Conservation (phyloP, 2,888 invertebrate genomes). For the Melanostoma scalare region DNA sequence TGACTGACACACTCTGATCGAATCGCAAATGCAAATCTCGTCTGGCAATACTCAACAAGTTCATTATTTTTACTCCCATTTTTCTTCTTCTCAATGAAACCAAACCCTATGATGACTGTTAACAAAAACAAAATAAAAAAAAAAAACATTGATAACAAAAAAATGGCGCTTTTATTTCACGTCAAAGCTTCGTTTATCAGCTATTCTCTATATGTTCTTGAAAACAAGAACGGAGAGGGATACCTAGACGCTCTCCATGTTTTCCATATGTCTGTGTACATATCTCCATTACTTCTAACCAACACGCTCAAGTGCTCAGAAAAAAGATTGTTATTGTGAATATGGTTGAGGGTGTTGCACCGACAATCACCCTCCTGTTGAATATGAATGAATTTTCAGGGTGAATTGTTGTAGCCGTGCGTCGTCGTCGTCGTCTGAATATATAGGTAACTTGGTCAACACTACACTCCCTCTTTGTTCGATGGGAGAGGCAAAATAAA, state of each 20-base stretch:
- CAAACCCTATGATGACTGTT: constrained; percentile 6
- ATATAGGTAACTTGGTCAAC: constrained; percentile 13
- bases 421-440: background rate
- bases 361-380: constrained; percentile 71
- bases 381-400: constrained; percentile 67
- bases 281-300: constrained; percentile 1
- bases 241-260: constrained; percentile 8
- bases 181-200: constrained; percentile 28
- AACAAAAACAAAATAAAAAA: background rate
- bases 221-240: constrained; percentile 8
- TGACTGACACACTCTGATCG: too few species aligned
- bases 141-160: constrained; percentile 4
- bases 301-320: constrained; percentile 3
- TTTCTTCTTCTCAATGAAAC: constrained; percentile 26
- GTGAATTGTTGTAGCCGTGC: constrained; percentile 25
- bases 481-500: background rate
- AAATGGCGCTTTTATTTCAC: constrained; percentile 16
- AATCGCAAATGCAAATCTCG: too few species aligned
- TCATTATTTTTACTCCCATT: background rate
- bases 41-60: constrained; percentile 2
- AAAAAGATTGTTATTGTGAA: constrained; percentile 12
- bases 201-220: background rate
- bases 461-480: background rate
- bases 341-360: constrained; percentile 54
- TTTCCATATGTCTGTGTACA: constrained; percentile 11